Evolutionary conservation across 2,888 invertebrate species (phyloP).

Genomic region (Calliopum simillimum): DNA sequence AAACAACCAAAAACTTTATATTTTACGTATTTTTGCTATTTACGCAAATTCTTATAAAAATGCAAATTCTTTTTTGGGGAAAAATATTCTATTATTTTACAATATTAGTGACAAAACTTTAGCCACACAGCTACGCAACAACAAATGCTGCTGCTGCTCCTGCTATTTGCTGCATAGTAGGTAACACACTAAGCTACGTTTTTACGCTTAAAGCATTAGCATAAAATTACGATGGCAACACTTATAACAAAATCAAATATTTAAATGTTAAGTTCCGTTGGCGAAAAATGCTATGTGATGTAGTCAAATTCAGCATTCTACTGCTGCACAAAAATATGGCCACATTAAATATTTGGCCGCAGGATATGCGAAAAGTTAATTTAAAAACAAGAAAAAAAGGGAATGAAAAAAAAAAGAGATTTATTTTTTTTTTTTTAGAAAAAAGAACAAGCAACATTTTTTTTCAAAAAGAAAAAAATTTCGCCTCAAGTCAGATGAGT

Average conservation of each 20-base stretch:
- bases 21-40: too few relatives aligned
- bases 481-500: background rate
- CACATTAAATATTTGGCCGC: conserved; percentile 8
- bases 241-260: conserved; percentile 3
- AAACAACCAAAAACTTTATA: too few relatives aligned
- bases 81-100: too few relatives aligned
- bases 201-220: conserved; percentile 5
- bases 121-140: too few relatives aligned
- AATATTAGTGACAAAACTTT: too few relatives aligned
- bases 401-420: conserved; percentile 6
- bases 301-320: background rate
- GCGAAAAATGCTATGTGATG: background rate
- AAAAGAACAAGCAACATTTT: background rate
- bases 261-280: conserved; percentile 4
- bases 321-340: background rate
- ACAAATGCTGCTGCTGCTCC: background rate
- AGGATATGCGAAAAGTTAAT: conserved; percentile 27
- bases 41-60: conserved; percentile 5
- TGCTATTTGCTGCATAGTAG: background rate
- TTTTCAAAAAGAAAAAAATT: background rate
- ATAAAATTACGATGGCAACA: conserved; percentile 16
- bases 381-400: conserved; percentile 13
- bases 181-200: too few relatives aligned
- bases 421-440: too few relatives aligned
- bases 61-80: conserved; percentile 13